Evolutionary conservation across 2,797 vertebrate species (phyloP).

Genomic region (Cichlasoma orientale): DNA sequence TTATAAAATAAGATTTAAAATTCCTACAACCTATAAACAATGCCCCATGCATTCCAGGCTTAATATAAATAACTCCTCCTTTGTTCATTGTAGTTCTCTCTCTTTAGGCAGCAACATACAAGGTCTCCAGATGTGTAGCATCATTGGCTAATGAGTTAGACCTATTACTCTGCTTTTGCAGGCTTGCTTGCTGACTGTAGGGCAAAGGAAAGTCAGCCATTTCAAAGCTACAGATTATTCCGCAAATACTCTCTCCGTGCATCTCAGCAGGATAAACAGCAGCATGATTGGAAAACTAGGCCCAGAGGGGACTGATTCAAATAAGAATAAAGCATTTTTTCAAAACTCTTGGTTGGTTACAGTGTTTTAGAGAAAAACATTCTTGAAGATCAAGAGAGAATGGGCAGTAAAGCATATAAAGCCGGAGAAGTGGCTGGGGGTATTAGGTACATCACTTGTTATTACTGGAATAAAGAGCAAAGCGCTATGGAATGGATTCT

Average conservation of each 20-base stretch:
- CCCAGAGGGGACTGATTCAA: slow-evolving; percentile 20
- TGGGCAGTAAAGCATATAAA: slow-evolving; percentile 2
- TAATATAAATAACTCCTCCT: neutral
- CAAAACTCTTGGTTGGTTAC: slow-evolving; percentile 14
- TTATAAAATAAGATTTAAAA: neutral
- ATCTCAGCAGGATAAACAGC: slow-evolving; percentile 52
- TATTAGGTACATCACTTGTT: slow-evolving; percentile 48
- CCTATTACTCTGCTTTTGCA: neutral
- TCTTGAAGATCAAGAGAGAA: neutral
- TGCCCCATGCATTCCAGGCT: neutral
- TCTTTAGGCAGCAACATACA: slow-evolving; percentile 2
- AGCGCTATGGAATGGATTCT: slow-evolving; percentile 52
- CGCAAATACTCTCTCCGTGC: slow-evolving; percentile 38
- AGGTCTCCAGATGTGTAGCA: neutral
- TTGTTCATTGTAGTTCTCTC: neutral
- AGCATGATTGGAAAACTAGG: slow-evolving; percentile 37
- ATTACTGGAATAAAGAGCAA: slow-evolving; percentile 37
- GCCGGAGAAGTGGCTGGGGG: neutral
- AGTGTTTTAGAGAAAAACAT: slow-evolving; percentile 15
- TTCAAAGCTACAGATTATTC: slow-evolving; percentile 43
- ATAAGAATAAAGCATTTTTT: slow-evolving; percentile 30
- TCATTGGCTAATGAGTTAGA: neutral
- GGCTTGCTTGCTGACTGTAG: neutral
- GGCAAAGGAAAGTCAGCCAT: slow-evolving; percentile 14
- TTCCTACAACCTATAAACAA: neutral